Base-by-base conservation (phyloP, 2,888 invertebrate species). In the Myopa tessellatipennis region DNA sequence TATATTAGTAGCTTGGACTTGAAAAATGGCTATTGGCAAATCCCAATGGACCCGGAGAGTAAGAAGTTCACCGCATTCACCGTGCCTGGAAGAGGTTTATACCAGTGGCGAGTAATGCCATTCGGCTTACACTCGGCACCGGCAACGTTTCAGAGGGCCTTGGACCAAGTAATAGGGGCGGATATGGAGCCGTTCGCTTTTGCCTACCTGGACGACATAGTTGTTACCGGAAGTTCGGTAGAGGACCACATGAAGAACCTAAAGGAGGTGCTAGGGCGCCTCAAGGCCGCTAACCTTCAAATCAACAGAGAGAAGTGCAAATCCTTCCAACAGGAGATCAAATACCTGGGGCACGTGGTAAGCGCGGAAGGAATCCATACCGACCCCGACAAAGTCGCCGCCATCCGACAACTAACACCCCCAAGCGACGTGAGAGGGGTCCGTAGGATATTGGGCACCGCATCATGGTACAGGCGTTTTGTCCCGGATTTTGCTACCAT, bases 301-400 rank as follows among this genome's bases (percentile, higher is more conserved):
- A 61, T 61, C 14, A 61, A 61, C 61, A 61, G 10, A 1, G 26
- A 61, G 26, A 61, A 61, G n/a, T 26, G 61, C n/a, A 4, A 61
- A 4, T 61, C 26, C 61, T 61, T 61, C 61, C 7, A 26, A n/a
- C 8, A 1, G 0, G 77, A 79, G 34, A 55, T 68, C 4, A 77
- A 68, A 16, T 78, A 79, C 45, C 63, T 79, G 4, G 76, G 78
- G 0, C 77, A 79, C 40, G 73, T 79, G 4, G 76, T 77, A 2
- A 73, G 63, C n/a, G 61, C 18, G 4, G 26, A 26, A 7, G 61
- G 61, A n/a, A 61, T 61, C 61, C 61, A 61, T 26, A 61, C 14
- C 0, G 72, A 72, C 58, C 76, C 78, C 4, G 74, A 69, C 38
- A 79, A 79, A 50, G 50, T 79, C 3, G 65, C 74, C 7, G 78